Conservation (phyloP, 2,797 vertebrate genomes). For the Simalia tracyae region DNA sequence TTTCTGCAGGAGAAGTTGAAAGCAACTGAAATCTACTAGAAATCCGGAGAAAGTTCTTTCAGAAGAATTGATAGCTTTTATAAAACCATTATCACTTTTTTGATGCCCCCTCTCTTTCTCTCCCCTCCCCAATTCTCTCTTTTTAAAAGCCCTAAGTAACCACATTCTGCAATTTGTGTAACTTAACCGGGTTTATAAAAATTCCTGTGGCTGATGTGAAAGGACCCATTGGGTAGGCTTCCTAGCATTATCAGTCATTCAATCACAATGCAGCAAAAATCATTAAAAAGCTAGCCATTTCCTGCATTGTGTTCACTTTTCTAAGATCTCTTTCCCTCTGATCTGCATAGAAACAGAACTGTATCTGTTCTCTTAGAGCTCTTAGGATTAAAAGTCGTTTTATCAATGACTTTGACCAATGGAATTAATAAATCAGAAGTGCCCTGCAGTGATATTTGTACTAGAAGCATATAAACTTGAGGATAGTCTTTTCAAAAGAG, state of each 20-base stretch:
- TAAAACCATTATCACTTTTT: slow-evolving; percentile 50
- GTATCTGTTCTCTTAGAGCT: neutral
- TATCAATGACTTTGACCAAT: neutral
- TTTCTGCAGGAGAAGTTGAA: slow-evolving; percentile 1
- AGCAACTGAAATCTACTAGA: slow-evolving; percentile 38
- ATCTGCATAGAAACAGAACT: neutral
- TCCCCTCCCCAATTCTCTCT: no score
- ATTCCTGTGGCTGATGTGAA: slow-evolving; percentile 37
- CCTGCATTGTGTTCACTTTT: neutral
- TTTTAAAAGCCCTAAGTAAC: slow-evolving; percentile 18
- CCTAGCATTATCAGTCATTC: slow-evolving; percentile 50
- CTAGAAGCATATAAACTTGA: neutral
- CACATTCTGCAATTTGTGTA: slow-evolving; percentile 26
- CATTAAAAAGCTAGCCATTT: slow-evolving; percentile 47
- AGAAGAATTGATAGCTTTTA: slow-evolving; percentile 56
- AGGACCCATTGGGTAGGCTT: slow-evolving; percentile 1
- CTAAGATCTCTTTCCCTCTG: neutral
- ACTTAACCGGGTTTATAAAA: neutral
- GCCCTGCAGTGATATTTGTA: neutral
- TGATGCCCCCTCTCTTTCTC: neutral
- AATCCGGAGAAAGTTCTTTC: slow-evolving; percentile 37
- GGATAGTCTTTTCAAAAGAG: neutral
- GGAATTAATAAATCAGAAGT: neutral
- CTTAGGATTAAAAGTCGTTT: neutral
- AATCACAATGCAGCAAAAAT: slow-evolving; percentile 34